Percentiles rank a stretch among this genome's conserved stretches.
These are phyloP conservation scores for Larimichthys polyactis DNA, from an alignment of 2,113 vertebrate species.

Conservation along the genomic window DNA sequence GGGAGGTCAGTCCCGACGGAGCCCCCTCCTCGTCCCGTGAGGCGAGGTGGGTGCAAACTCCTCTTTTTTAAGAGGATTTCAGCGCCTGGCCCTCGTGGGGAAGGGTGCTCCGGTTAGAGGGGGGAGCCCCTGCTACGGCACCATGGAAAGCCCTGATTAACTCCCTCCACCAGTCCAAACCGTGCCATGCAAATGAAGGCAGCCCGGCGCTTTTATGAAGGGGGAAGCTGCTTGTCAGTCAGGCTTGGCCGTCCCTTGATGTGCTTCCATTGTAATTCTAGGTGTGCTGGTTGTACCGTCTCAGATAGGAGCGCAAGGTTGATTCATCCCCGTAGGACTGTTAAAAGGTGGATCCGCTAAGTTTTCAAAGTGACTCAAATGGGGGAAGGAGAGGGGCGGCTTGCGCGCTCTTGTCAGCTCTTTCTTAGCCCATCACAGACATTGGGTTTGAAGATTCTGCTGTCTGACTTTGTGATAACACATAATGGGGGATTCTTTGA, in stretches of 20 bases:
- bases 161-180: conserved; percentile 64
- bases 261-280: conserved; percentile 76
- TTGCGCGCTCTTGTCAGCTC: conserved; percentile 75
- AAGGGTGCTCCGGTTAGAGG: conserved; percentile 53
- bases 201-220: conserved; percentile 46
- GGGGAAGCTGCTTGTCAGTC: conserved; percentile 73
- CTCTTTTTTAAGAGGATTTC: conserved; percentile 78
- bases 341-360: conserved; percentile 76
- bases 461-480: conserved; percentile 77
- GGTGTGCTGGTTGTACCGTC: conserved; percentile 71
- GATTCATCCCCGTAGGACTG: conserved; percentile 75
- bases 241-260: conserved; percentile 80
- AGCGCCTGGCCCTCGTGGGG: conserved; percentile 45
- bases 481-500: conserved; percentile 73
- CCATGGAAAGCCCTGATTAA: conserved; percentile 75
- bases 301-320: conserved; percentile 74
- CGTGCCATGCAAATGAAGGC: conserved; percentile 76
- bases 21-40: conserved; percentile 36
- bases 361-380: conserved; percentile 79
- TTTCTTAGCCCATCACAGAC: conserved; percentile 76
- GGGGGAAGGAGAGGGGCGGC: conserved; percentile 36
- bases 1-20: conserved; percentile 73
- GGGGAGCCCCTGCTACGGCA: conserved; percentile 63
- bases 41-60: conserved; percentile 53
- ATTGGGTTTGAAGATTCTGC: conserved; percentile 77